Evolutionary conservation across 1,140 invertebrate species (phyloP).

Genomic region (Micrasema longulum): DNA sequence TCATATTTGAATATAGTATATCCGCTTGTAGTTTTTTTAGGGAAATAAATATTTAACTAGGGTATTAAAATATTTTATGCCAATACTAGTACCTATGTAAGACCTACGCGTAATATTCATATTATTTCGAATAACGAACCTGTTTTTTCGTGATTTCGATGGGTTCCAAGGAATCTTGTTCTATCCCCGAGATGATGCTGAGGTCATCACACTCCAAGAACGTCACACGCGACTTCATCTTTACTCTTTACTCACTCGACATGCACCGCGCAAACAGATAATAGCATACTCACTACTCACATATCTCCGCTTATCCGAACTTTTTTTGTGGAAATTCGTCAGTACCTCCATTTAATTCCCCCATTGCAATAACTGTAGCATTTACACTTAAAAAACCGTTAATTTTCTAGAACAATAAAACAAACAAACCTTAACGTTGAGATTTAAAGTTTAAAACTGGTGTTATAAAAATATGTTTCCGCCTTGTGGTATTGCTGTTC

Average conservation of each 20-base stretch:
- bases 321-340: conserved; percentile 14
- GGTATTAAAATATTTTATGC: too few species aligned
- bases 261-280: conserved; percentile 48
- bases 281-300: too few species aligned
- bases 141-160: neutral
- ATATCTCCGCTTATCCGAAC: conserved; percentile 25
- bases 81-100: too few species aligned
- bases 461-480: neutral
- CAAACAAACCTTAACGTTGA: neutral
- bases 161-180: conserved; percentile 52
- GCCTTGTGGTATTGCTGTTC: neutral
- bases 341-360: neutral
- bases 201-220: conserved; percentile 52
- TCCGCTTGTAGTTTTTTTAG: too few species aligned
- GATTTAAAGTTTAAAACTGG: too few species aligned
- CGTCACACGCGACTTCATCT: conserved; percentile 54
- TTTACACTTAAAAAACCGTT: neutral
- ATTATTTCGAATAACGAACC: too few species aligned
- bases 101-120: too few species aligned
- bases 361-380: neutral
- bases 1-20: too few species aligned
- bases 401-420: neutral
- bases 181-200: conserved; percentile 48
- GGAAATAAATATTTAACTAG: too few species aligned
- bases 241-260: conserved; percentile 30